A percentile compares a stretch with the other conserved stretches of the same genome.
Evolutionary conservation across 2,888 invertebrate species (phyloP).

Genomic region (Orthonevra nobilis): DNA sequence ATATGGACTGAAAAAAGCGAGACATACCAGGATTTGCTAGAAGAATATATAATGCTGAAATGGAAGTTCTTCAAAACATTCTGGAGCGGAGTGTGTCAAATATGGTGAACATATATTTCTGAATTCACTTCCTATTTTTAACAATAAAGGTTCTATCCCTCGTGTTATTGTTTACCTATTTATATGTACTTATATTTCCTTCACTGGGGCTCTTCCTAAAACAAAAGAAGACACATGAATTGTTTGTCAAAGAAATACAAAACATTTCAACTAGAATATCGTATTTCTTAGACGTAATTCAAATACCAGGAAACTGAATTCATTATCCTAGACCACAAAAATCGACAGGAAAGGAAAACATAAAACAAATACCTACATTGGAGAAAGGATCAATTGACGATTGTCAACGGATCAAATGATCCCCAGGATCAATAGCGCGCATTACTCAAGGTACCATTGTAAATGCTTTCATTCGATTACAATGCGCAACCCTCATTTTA

Average conservation of each 20-base stretch:
- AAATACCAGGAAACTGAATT: constrained; percentile 21
- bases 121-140: no score
- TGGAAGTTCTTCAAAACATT: no score
- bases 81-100: no score
- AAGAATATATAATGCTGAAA: no score
- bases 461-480: constrained; percentile 22
- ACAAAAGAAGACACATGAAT: constrained; percentile 5
- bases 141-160: no score
- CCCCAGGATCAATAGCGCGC: constrained; percentile 20
- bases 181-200: no score
- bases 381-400: constrained; percentile 29
- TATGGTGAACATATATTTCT: no score
- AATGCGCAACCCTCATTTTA: constrained; percentile 43
- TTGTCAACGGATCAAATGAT: constrained; percentile 34
- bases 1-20: no score
- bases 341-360: neutral
- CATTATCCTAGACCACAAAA: constrained; percentile 37
- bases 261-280: constrained; percentile 3
- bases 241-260: neutral
- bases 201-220: no score
- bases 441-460: constrained; percentile 8
- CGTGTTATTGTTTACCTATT: neutral
- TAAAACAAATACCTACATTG: neutral
- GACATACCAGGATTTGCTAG: no score
- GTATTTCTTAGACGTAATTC: neutral